Conservation (phyloP, 1,140 invertebrate genomes). For the Drosophila micromelanica region DNA sequence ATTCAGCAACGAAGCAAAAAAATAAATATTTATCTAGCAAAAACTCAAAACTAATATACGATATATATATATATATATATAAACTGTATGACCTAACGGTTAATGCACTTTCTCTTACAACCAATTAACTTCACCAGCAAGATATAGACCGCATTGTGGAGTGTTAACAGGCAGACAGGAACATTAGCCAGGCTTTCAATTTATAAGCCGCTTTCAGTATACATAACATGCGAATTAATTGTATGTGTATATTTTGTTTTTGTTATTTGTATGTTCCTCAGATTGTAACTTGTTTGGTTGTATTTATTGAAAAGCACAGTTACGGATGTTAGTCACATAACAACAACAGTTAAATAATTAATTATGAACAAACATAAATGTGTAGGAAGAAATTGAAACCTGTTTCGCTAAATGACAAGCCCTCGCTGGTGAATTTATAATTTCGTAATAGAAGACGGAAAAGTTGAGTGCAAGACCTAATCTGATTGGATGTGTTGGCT, state of each 20-base stretch:
- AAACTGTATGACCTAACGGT: conserved; percentile 28
- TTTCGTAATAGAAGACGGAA: conserved; percentile 99
- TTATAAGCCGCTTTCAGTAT: conserved; percentile 1
- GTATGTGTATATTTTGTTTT: neutral
- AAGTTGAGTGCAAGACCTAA: conserved; percentile 98
- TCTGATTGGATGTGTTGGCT: conserved; percentile 98
- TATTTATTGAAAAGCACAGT: conserved; percentile 36
- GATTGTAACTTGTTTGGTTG: neutral
- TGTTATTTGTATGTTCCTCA: conserved; percentile 1
- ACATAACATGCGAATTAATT: conserved; percentile 28
- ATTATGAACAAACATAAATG: conserved; percentile 44
- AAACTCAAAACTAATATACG: conserved; percentile 21
- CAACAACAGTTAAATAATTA: conserved; percentile 53
- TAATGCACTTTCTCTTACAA: conserved; percentile 46
- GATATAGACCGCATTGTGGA: conserved; percentile 28
- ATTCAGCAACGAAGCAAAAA: conserved; percentile 37
- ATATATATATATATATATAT: neutral
- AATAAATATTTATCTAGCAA: conserved; percentile 11
- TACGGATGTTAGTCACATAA: conserved; percentile 62
- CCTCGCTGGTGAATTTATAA: conserved; percentile 97
- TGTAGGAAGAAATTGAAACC: conserved; percentile 87
- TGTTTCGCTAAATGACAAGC: conserved; percentile 98
- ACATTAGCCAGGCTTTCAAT: conserved; percentile 22
- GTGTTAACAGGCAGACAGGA: conserved; percentile 26
- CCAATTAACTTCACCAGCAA: conserved; percentile 50